Conservation (phyloP, 2,797 vertebrate species). For the Xiphorhynchus erythropygius region DNA sequence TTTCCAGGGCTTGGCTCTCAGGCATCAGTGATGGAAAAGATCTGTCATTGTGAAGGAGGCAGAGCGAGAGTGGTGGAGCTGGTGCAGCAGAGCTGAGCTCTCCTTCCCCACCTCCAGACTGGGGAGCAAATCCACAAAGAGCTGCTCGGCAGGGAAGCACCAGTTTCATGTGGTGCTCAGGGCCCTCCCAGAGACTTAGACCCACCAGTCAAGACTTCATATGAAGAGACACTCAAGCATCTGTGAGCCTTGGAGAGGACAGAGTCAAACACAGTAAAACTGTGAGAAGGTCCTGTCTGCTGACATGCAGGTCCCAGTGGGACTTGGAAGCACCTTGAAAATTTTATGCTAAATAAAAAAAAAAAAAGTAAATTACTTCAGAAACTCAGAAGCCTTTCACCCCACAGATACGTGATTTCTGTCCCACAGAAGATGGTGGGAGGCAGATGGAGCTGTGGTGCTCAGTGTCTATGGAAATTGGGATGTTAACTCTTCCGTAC, state of each 20-base stretch:
- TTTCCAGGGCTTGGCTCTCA: background rate
- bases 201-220: background rate
- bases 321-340: background rate
- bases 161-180: background rate
- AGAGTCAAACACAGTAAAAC: background rate
- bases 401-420: background rate
- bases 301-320: background rate
- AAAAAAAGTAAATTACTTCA: background rate
- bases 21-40: background rate
- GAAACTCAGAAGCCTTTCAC: background rate
- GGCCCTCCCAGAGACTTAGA: background rate
- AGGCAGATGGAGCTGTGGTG: background rate
- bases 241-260: background rate
- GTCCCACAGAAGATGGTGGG: background rate
- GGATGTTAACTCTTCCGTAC: background rate
- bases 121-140: background rate
- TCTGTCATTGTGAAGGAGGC: background rate
- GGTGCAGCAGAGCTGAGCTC: background rate
- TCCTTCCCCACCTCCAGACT: background rate
- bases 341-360: background rate
- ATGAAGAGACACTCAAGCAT: background rate
- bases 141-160: background rate
- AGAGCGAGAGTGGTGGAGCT: background rate
- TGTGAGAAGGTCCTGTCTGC: accelerated
- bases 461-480: background rate